Evolutionary conservation across 2,797 vertebrate species (phyloP).

Genomic region (Potorous gilbertii): DNA sequence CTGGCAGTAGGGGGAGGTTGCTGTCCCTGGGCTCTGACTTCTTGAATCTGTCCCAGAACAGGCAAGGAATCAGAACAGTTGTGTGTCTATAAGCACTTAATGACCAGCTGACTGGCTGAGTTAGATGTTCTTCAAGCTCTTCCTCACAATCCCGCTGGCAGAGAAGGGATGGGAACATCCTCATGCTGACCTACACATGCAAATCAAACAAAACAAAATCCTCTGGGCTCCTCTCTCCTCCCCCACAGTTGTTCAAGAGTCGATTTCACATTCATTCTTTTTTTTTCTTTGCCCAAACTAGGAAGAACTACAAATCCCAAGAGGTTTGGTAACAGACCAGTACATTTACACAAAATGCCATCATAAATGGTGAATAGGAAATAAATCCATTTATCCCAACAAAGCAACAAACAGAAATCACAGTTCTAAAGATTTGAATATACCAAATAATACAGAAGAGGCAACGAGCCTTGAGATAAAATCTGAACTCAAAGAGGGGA

Average conservation of each 20-base stretch:
- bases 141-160: background rate
- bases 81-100: background rate
- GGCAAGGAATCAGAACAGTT: no score
- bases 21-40: background rate
- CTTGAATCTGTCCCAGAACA: background rate
- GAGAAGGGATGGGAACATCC: background rate
- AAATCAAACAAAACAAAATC: background rate
- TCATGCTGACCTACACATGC: no score
- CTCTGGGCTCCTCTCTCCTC: background rate
- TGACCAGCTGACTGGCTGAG: no score
- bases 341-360: background rate
- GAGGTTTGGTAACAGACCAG: background rate
- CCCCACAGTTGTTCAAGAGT: background rate
- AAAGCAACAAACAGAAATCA: background rate
- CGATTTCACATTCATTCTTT: background rate
- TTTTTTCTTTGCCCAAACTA: background rate
- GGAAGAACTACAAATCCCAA: background rate
- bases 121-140: background rate
- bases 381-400: background rate
- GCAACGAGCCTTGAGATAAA: background rate
- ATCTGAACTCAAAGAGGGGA: no score
- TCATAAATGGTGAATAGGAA: background rate
- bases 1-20: no score
- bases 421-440: background rate
- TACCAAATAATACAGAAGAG: background rate